These are phyloP conservation scores for Nephrotoma guestfalica DNA, from an alignment of 2,888 invertebrate species.

Conservation along the genomic window DNA sequence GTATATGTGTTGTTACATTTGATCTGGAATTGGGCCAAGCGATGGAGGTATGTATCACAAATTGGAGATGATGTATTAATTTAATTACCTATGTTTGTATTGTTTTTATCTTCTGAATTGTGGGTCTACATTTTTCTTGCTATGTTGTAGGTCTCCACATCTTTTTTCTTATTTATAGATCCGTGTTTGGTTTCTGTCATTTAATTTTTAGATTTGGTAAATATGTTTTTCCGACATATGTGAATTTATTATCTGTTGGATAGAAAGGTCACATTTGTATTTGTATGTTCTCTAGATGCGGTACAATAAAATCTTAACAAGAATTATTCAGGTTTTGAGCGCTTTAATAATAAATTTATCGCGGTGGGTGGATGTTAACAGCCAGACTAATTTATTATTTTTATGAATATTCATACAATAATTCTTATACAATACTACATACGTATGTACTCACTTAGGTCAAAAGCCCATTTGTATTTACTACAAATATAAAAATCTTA, in stretches of 20 bases:
- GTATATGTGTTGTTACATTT: conserved; percentile 96
- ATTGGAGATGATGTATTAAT: background rate
- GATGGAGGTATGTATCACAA: conserved; percentile 54
- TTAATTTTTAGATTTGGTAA: background rate
- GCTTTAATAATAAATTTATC: too few species aligned
- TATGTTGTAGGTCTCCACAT: background rate
- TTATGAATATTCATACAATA: too few species aligned
- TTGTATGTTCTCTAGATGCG: too few species aligned
- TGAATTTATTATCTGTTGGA: background rate
- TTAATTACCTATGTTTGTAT: background rate
- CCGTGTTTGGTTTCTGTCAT: background rate
- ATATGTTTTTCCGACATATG: too few species aligned
- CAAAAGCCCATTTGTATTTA: background rate
- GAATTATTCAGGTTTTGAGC: too few species aligned
- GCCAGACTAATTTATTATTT: too few species aligned
- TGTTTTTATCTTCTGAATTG: conserved; percentile 33
- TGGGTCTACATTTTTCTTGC: background rate
- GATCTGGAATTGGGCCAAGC: conserved; percentile 97
- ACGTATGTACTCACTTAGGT: background rate
- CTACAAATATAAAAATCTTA: background rate
- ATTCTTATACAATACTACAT: too few species aligned
- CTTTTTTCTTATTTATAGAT: background rate
- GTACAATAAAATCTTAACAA: too few species aligned
- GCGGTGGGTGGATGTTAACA: too few species aligned
- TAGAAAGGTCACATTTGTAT: background rate